Evolutionary conservation across 2,888 invertebrate genomes (phyloP).

Genomic region (Allygus modestus): DNA sequence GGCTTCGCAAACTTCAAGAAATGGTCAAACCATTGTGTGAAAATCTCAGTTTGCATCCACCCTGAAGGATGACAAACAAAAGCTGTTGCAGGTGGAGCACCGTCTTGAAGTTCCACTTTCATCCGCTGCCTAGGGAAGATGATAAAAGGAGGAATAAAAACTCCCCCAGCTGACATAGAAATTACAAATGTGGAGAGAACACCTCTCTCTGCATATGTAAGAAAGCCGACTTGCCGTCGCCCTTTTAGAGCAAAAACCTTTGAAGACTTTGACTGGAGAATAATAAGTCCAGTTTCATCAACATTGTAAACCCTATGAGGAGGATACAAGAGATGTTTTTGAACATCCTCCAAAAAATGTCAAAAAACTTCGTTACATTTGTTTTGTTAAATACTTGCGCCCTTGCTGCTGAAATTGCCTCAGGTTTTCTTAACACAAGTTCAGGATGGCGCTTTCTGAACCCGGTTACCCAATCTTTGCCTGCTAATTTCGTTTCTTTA

Average conservation of each 20-base stretch:
- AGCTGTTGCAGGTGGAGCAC: slow-evolving; percentile 71
- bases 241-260: slow-evolving; percentile 71
- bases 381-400: slow-evolving; percentile 64
- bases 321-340: slow-evolving; percentile 68
- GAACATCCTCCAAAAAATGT: slow-evolving; percentile 60
- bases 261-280: slow-evolving; percentile 70
- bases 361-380: slow-evolving; percentile 64
- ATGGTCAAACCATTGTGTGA: slow-evolving; percentile 72
- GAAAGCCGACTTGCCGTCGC: slow-evolving; percentile 71
- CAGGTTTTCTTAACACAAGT: slow-evolving; percentile 60
- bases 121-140: slow-evolving; percentile 71
- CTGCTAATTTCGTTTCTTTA: slow-evolving; percentile 63
- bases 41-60: slow-evolving; percentile 71
- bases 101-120: slow-evolving; percentile 70
- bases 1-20: slow-evolving; percentile 69
- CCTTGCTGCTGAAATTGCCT: slow-evolving; percentile 63
- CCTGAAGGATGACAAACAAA: slow-evolving; percentile 70
- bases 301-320: slow-evolving; percentile 71
- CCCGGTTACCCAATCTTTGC: slow-evolving; percentile 67
- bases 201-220: slow-evolving; percentile 58
- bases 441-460: slow-evolving; percentile 66
- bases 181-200: slow-evolving; percentile 43
- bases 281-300: slow-evolving; percentile 72
- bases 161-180: slow-evolving; percentile 55
- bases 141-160: slow-evolving; percentile 51